Evolutionary conservation across 2,113 vertebrate genomes (phyloP).

Genomic region (Zosterops hypoxanthus): DNA sequence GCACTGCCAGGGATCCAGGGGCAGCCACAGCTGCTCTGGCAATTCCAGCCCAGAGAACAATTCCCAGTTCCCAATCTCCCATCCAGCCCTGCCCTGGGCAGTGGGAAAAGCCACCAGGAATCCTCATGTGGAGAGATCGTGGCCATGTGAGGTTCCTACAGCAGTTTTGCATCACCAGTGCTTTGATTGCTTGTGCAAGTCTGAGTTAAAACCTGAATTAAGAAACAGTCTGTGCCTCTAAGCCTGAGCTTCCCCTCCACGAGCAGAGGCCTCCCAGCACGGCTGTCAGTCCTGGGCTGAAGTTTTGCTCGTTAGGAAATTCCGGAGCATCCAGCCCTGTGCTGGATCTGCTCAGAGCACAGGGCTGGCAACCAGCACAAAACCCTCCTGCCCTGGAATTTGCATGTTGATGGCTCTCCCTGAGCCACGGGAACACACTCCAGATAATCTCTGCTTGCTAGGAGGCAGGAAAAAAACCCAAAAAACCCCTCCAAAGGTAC

Average conservation of each 20-base stretch:
- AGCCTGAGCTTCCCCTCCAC: neutral
- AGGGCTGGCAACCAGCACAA: neutral
- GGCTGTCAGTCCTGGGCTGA: neutral
- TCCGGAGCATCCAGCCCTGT: neutral
- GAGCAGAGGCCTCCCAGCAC: neutral
- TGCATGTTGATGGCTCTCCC: neutral
- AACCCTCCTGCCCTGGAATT: neutral
- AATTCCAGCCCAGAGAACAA: neutral
- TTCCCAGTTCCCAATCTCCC: neutral
- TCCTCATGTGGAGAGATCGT: accelerated
- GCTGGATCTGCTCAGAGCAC: neutral
- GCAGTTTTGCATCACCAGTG: neutral
- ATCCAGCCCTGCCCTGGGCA: neutral
- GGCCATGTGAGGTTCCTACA: neutral
- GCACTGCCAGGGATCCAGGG: neutral
- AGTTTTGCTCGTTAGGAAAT: neutral
- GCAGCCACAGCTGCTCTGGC: neutral
- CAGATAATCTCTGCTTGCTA: neutral
- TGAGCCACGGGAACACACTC: neutral
- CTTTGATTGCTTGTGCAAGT: neutral
- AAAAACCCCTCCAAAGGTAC: neutral
- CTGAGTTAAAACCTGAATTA: neutral
- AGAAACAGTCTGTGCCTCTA: neutral
- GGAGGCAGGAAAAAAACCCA: neutral
- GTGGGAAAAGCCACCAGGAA: neutral